Base-by-base conservation (phyloP, 2,888 invertebrate genomes). In the Drosophila hamatofila region DNA sequence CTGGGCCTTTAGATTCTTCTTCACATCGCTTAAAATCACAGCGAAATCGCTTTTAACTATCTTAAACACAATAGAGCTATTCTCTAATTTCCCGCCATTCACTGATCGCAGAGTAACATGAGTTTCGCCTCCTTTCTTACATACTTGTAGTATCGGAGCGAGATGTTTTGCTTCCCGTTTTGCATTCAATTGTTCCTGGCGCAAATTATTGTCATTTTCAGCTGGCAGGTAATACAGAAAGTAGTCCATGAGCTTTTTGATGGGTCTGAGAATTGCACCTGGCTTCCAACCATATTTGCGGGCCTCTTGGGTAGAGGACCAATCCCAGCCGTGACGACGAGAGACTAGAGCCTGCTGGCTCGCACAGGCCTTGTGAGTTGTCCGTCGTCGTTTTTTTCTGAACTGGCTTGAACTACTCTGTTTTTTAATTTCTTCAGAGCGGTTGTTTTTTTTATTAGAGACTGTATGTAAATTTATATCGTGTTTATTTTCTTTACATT, bases 311-410 rank as follows among this genome's bases (percentile, higher is more conserved):
- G 86, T 79, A 0, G 75, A 52, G 8, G 79, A 94, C 96, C 96
- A 96, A 25, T 94, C 88, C 96, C 96, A 96, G 0, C 96, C 96
- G 95, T 95, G 95, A 25, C 93, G 91, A 0, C 93, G 91, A 0
- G 96, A 95, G 0, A 96, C 95, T 1, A 93, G 91, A 30, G 92
- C 84, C 2, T 44, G 25, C 2, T 93, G 87, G 57, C 93, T 94
- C 5, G 94, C 89, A 81, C 95, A 95, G 59, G 92, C 87, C 70
- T 94, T 94, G 80, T 95, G 95, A 0, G 95, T 25, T 18, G 25
- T 14, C 12, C n/a, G 11, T n/a, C 37, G 37, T 11, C 18, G n/a
- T 1, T n/a, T 37, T 3, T 11, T 37, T 12, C n/a, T 3, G 12
- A 0, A n/a, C 12, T 12, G 8, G 39, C 11, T 35, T 44, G 9